Evolutionary conservation across 2,113 vertebrate genomes (phyloP).

Genomic region (Chloroceryle aenea): DNA sequence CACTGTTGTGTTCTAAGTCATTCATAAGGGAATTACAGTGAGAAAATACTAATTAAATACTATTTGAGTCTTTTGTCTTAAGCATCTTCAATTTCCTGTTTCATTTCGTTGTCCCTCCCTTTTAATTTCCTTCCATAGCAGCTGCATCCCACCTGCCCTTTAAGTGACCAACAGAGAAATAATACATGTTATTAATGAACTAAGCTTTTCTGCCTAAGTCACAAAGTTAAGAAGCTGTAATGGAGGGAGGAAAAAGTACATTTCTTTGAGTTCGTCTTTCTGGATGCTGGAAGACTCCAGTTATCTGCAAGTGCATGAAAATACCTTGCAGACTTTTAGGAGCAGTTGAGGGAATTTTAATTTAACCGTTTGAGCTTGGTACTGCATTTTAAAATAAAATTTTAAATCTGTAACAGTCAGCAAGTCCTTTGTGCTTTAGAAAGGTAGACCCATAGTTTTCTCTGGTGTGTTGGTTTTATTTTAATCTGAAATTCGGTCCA

Average conservation of each 20-base stretch:
- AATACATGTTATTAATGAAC: neutral
- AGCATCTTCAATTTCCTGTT: neutral
- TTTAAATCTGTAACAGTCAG: neutral
- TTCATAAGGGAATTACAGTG: neutral
- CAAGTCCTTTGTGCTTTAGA: neutral
- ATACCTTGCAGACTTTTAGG: neutral
- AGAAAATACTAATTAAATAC: neutral
- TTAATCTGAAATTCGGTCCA: neutral
- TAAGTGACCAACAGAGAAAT: neutral
- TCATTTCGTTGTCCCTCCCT: neutral
- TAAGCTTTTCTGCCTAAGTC: neutral
- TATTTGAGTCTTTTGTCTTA: neutral
- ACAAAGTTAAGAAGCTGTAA: neutral
- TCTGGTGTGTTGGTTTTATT: neutral
- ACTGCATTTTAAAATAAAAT: neutral
- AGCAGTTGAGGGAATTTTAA: neutral
- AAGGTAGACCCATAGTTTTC: neutral
- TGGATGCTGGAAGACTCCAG: neutral
- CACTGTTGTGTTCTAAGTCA: neutral
- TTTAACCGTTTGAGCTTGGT: fast-evolving
- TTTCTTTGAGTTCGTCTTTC: neutral
- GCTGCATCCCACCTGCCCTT: neutral
- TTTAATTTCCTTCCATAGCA: neutral
- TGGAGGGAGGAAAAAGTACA: no score
- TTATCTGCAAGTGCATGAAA: neutral